Base-by-base conservation (phyloP, 2,888 invertebrate species). In the Ormyrus nitidulus region DNA sequence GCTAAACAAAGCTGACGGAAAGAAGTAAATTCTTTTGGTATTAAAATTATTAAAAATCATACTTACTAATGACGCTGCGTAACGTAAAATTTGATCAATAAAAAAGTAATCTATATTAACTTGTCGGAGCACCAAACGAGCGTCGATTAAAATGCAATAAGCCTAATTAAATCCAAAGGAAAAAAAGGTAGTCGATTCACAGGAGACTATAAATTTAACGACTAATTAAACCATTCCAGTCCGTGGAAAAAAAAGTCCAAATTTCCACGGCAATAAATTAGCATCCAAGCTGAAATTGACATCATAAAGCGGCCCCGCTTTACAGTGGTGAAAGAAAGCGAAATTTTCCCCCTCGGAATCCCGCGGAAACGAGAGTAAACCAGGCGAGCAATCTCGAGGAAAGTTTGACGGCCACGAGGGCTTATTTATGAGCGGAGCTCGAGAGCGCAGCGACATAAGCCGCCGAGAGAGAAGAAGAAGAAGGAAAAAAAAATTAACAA, bases 351-450 rank as follows among this genome's bases (percentile, higher is more conserved):
- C 34, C 34, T 4, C 0, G 48, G 13, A 48, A 34, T 53, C 34
- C 44, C 54, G 48, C 4, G 58, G 49, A 51, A 77, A 59, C 13
- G 5, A 51, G 53, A 59, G 19, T 49, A 62, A 77, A 62, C 59
- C 19, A 34, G 34, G 34, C 34, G 34, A 69, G 46, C 59, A 68
- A 68, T 72, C 68, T 72, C 68, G 11, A 70, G n/a, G 71, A 77
- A 78, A 68, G 64, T 78, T 78, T 66, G 72, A 79, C 73, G 73
- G 61, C 72, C 68, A 54, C 6, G 51, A 68, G 59, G 54, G 62
- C 49, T 70, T 74, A 73, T 74, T 74, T 79, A 79, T 62, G 79
- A 74, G 54, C 65, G 69, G 34, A 73, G 65, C 65, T 71, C 59
- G 34, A 61, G 58, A 48, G 46, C 34, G 34, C 34, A 34, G 58